A percentile compares a stretch with the other conserved stretches of the same genome.
phyloP scores from a whole-genome alignment of 1,140 invertebrate genomes.

The Aphis gossypii region DNA sequence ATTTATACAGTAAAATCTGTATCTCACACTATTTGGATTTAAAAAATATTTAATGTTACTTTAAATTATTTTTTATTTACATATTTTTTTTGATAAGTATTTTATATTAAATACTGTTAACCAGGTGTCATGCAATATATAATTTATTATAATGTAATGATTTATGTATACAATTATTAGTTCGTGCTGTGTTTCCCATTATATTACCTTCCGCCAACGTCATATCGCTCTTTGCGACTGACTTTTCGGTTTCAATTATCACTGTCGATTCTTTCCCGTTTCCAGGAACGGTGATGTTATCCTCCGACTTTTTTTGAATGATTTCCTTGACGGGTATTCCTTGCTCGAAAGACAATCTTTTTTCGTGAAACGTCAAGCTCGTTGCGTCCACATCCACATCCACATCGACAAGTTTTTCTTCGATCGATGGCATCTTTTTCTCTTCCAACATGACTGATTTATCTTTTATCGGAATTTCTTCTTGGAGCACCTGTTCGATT shows the following conservation, averaged over 20 bases:
- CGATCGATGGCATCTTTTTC: constrained; percentile 45
- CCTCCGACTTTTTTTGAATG: constrained; percentile 43
- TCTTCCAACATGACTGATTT: constrained; percentile 63
- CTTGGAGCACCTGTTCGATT: constrained; percentile 51
- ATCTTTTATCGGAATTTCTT: constrained; percentile 55
- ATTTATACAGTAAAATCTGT: not conserved
- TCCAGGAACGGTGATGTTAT: constrained; percentile 59
- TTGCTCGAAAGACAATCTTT: constrained; percentile 65
- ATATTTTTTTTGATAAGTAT: too few species aligned
- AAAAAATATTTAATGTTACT: not conserved
- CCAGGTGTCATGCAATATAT: not conserved
- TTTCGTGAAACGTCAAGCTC: constrained; percentile 64
- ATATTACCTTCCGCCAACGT: not conserved
- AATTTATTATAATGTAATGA: too few species aligned
- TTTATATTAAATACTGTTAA: not conserved
- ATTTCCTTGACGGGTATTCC: constrained; percentile 63
- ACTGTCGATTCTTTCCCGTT: not conserved
- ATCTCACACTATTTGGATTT: not conserved
- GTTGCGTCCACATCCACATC: constrained; percentile 63
- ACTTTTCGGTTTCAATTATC: not conserved
- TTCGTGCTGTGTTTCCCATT: not conserved
- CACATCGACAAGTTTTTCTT: not conserved
- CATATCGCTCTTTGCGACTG: not conserved
- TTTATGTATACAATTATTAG: too few species aligned
- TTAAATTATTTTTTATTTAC: not conserved